A percentile compares a stretch with the other conserved stretches of the same genome.
Evolutionary conservation across 2,888 invertebrate genomes (phyloP).

Genomic region (Drosophila putrida): DNA sequence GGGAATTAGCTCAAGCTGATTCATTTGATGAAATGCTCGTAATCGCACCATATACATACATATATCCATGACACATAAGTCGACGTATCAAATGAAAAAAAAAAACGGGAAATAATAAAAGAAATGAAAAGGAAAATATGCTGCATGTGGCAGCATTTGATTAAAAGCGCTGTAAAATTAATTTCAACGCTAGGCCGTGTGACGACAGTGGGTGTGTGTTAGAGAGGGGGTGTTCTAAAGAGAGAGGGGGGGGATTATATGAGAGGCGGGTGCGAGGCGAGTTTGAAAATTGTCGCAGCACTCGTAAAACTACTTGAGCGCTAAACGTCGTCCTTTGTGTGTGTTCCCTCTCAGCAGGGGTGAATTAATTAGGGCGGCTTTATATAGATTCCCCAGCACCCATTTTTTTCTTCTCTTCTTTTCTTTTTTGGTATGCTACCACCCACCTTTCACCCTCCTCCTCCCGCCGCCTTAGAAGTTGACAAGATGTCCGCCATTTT

Average conservation of each 20-base stretch:
- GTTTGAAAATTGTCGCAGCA: constrained; percentile 68
- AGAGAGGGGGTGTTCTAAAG: neutral
- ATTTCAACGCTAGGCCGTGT: constrained; percentile 49
- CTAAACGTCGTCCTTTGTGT: constrained; percentile 71
- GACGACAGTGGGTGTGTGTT: neutral
- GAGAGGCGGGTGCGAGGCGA: constrained; percentile 44
- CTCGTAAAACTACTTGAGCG: constrained; percentile 61
- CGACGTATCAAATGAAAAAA: neutral
- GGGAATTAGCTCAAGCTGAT: constrained; percentile 67
- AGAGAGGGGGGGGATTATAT: neutral
- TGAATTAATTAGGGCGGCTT: constrained; percentile 74
- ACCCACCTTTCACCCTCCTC: neutral
- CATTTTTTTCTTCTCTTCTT: neutral
- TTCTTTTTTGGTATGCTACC: neutral
- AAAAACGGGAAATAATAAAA: neutral
- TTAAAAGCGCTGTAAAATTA: constrained; percentile 82
- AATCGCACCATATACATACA: constrained; percentile 51
- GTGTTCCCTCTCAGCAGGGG: constrained; percentile 44
- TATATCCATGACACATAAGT: constrained; percentile 57
- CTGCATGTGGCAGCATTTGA: constrained; percentile 83
- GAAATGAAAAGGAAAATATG: constrained; percentile 1
- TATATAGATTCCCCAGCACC: constrained; percentile 11
- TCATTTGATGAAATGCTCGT: constrained; percentile 69
- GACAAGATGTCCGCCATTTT: constrained; percentile 71
- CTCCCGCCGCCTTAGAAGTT: neutral